A percentile compares a stretch with the other conserved stretches of the same genome.
These are phyloP conservation scores for Xenopus tropicalis DNA, from an alignment of 2,113 vertebrate species.

Conservation along the genomic window DNA sequence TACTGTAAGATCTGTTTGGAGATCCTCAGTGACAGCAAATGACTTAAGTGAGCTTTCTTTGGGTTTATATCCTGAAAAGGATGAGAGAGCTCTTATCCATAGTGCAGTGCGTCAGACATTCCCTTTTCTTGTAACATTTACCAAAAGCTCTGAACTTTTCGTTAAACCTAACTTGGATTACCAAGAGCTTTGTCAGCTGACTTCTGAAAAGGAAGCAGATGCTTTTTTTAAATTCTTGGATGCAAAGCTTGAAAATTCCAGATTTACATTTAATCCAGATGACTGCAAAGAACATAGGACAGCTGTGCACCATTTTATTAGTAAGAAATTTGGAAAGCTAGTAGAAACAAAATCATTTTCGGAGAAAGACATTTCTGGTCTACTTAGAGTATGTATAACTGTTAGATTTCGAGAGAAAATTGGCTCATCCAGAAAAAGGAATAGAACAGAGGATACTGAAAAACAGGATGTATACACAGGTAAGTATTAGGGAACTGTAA, in stretches of 20 bases:
- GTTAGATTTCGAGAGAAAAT: constrained; percentile 80
- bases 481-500: constrained; percentile 48
- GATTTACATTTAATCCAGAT: constrained; percentile 80
- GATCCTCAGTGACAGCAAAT: constrained; percentile 3
- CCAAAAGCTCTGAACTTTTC: constrained; percentile 74
- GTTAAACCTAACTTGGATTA: constrained; percentile 81
- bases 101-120: constrained; percentile 76
- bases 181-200: constrained; percentile 75
- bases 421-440: constrained; percentile 67
- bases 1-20: constrained; percentile 54
- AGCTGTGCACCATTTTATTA: constrained; percentile 86
- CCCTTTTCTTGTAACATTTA: constrained; percentile 83
- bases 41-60: constrained; percentile 65
- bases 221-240: constrained; percentile 89
- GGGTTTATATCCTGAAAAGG: constrained; percentile 75
- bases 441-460: constrained; percentile 55
- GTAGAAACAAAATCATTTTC: constrained; percentile 89
- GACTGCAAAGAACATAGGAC: constrained; percentile 80
- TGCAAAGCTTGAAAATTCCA: constrained; percentile 76
- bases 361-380: constrained; percentile 32
- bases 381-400: constrained; percentile 64
- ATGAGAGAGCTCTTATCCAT: constrained; percentile 75
- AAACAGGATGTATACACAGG: constrained; percentile 77
- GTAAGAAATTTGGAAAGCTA: constrained; percentile 82
- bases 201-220: constrained; percentile 80